Evolutionary conservation across 1,140 invertebrate genomes (phyloP).

Genomic region (Ruditapes philippinarum): DNA sequence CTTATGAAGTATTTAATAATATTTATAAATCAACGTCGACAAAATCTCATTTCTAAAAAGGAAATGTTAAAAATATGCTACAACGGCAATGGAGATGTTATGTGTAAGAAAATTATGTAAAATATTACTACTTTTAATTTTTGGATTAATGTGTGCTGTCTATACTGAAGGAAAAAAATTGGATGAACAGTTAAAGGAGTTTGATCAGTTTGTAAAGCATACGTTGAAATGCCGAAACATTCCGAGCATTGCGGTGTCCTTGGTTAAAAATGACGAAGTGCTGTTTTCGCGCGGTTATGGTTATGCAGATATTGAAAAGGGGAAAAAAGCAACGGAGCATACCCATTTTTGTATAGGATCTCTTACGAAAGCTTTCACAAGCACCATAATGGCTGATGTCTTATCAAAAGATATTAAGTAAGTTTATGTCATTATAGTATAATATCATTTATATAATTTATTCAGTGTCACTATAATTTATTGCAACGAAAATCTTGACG

Average conservation of each 20-base stretch:
- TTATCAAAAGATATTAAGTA: conserved; percentile 46
- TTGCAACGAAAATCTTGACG: too few relatives aligned
- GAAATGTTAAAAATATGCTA: not conserved
- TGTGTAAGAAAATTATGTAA: not conserved
- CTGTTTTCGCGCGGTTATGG: conserved; percentile 56
- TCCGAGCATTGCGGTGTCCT: conserved; percentile 15
- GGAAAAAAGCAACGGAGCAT: conserved; percentile 43
- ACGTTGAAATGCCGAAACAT: conserved; percentile 30
- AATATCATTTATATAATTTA: too few relatives aligned
- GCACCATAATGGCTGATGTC: conserved; percentile 48
- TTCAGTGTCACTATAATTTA: too few relatives aligned
- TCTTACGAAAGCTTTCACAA: conserved; percentile 63
- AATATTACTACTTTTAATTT: not conserved
- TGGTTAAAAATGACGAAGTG: conserved; percentile 28
- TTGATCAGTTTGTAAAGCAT: conserved; percentile 45
- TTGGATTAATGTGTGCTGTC: not conserved
- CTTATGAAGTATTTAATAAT: not conserved
- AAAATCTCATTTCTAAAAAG: not conserved
- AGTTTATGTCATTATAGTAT: too few relatives aligned
- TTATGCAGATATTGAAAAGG: conserved; percentile 24
- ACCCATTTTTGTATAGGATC: conserved; percentile 61
- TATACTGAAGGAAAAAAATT: not conserved
- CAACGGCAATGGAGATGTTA: not conserved
- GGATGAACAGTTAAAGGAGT: conserved; percentile 3
- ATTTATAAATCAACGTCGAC: not conserved